Evolutionary conservation across 1,140 invertebrate genomes (phyloP), one percentile per base, ranked within the genome.

Genomic region (Drosophila novamexicana): DNA sequence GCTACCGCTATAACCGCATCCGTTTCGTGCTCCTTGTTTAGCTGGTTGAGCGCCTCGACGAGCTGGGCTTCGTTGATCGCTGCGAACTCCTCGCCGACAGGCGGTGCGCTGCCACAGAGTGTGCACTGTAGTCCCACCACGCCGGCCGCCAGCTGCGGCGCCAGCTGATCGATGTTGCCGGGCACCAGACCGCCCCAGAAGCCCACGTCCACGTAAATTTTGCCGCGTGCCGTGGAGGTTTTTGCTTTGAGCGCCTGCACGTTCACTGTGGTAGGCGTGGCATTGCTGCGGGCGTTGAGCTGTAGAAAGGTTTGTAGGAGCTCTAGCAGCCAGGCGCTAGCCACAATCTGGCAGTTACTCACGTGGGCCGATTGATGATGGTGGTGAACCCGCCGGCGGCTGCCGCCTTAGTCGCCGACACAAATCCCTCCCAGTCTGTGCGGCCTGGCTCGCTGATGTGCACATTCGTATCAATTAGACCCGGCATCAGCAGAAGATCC

Each of bases 371-470:
- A 82, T 96, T 96, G 16, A 95, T 93, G 32, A 96, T 94, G 32
- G 95, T 96, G 7, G 96, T 96, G 36, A 96, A 94, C 9, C 96
- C 96, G 6, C 95, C 96, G 9, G 94, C 95, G 1, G 95, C 95
- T 1, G 96, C 96, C 6, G 96, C 95, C 77, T 92, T 93, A 7
- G 96, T 96, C 9, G 95, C 96, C 1, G 95, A 94, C 2, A 90
- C 91, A 92, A 95, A 96, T 6, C 95, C 95, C 92, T 97, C 96
- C 95, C 95, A 96, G 9, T 95, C 94, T 0, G 94, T 95, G 14
- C 95, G 93, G 0, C 97, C 97, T 1, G 97, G 97, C 91, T 98
- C 97, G 76, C 97, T 95, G 5, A 98, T 94, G 84, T 98, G 97
- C 1, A 98, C 97, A 90, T 98, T 97, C 0, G 97, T 95, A 93